Percentiles rank a stretch among this genome's conserved stretches.
Conservation (phyloP, 1,140 invertebrate genomes). For the Heliconius eleuchia region DNA sequence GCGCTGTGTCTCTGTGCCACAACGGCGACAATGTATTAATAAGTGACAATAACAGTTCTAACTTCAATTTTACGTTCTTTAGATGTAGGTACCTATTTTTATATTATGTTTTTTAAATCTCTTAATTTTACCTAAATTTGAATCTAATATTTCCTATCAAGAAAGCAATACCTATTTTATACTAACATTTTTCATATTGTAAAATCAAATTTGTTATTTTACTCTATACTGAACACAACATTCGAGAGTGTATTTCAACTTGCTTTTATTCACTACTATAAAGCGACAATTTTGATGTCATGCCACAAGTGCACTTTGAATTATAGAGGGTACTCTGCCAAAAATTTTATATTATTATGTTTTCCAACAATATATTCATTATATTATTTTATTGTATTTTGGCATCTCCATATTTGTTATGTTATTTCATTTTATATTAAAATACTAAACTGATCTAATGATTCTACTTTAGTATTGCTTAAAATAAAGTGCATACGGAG, state of each 20-base stretch:
- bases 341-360: neutral
- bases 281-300: neutral
- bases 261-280: slow-evolving; percentile 5
- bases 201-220: neutral
- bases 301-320: slow-evolving; percentile 10
- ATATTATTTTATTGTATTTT: neutral
- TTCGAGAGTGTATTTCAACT: neutral
- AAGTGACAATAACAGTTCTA: too few relatives aligned
- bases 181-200: neutral
- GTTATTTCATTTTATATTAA: neutral
- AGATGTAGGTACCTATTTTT: too few relatives aligned
- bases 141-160: too few relatives aligned
- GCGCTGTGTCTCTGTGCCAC: too few relatives aligned
- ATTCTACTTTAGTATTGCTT: too few relatives aligned
- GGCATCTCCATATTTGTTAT: neutral
- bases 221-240: too few relatives aligned
- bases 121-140: too few relatives aligned
- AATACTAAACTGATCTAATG: neutral
- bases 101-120: too few relatives aligned
- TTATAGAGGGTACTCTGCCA: neutral
- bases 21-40: too few relatives aligned
- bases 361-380: neutral
- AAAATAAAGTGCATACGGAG: too few relatives aligned
- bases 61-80: too few relatives aligned
- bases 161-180: too few relatives aligned